A percentile compares a stretch with the other conserved stretches of the same genome.
Evolutionary conservation across 2,113 vertebrate genomes (phyloP).

Genomic region (Crotalus helleri): DNA sequence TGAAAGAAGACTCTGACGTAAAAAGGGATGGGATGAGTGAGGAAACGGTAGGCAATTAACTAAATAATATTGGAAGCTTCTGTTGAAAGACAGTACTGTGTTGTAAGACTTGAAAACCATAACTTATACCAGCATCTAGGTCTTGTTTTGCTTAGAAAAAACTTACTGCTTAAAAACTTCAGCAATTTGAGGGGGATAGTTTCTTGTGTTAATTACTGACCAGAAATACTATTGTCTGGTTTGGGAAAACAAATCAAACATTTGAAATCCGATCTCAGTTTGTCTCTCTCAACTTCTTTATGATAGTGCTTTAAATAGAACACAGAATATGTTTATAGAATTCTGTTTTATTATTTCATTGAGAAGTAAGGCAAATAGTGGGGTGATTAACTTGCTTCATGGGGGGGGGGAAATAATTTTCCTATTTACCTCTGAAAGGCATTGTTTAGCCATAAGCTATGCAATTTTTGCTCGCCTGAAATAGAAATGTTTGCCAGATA

Average conservation of each 20-base stretch:
- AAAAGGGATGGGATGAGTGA: not conserved
- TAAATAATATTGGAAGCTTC: slow-evolving; percentile 15
- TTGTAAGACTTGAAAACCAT: slow-evolving; percentile 22
- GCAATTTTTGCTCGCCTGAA: not conserved
- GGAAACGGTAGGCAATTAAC: slow-evolving; percentile 19
- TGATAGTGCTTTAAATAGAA: not conserved
- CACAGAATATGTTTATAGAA: slow-evolving; percentile 37
- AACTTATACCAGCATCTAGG: slow-evolving; percentile 34
- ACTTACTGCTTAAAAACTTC: slow-evolving; percentile 64
- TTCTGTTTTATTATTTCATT: not conserved
- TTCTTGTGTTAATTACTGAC: slow-evolving; percentile 68
- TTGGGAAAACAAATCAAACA: slow-evolving; percentile 57
- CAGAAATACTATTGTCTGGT: slow-evolving; percentile 69
- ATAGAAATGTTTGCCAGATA: not conserved
- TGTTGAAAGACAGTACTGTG: slow-evolving; percentile 34
- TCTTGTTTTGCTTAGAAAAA: not conserved
- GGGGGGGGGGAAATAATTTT: not conserved
- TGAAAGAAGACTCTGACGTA: not conserved
- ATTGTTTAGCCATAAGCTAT: not conserved
- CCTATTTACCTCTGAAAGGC: not conserved
- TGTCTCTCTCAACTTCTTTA: not conserved
- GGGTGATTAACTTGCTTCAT: not conserved
- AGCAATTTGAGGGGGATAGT: slow-evolving; percentile 62
- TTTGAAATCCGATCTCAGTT: slow-evolving; percentile 30
- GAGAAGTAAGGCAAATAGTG: slow-evolving; percentile 15